phyloP scores from a whole-genome alignment of 1,140 invertebrate species.

The Dendrolimus punctatus region DNA sequence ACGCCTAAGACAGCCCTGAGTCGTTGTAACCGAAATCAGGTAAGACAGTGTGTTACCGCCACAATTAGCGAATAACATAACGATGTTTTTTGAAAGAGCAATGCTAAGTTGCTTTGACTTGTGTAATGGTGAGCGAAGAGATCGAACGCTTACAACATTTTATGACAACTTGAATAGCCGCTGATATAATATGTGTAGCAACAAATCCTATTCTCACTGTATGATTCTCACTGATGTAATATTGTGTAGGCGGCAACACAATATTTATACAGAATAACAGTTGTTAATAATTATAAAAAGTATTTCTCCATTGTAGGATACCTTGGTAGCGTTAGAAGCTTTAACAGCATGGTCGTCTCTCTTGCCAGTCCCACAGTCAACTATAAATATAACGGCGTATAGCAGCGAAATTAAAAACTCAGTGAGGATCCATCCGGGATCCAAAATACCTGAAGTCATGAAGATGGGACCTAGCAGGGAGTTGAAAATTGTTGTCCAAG shows the following conservation, averaged over 20 bases:
- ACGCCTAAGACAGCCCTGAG: too few relatives aligned
- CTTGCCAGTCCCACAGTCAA: conserved; percentile 19
- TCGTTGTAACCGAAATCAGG: too few relatives aligned
- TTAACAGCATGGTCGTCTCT: conserved; percentile 44
- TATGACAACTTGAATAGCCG: too few relatives aligned
- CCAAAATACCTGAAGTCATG: conserved; percentile 37
- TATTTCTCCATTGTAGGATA: conserved; percentile 56
- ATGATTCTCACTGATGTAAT: too few relatives aligned
- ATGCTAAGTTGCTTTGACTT: too few relatives aligned
- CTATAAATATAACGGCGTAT: conserved; percentile 31
- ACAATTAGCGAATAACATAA: too few relatives aligned
- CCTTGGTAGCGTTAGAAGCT: conserved; percentile 77
- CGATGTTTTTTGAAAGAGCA: too few relatives aligned
- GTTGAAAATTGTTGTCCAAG: conserved; percentile 47
- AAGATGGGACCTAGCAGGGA: conserved; percentile 22
- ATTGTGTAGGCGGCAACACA: neutral
- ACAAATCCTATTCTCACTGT: too few relatives aligned
- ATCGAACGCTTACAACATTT: too few relatives aligned
- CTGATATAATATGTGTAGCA: too few relatives aligned
- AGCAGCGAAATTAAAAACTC: conserved; percentile 13
- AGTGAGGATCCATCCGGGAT: conserved; percentile 22
- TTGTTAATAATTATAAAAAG: conserved; percentile 3
- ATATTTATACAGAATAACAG: neutral
- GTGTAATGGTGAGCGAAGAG: too few relatives aligned
- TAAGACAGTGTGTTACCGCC: too few relatives aligned